Evolutionary conservation across 2,888 invertebrate species (phyloP).

Genomic region (Netelia fuscicornis): DNA sequence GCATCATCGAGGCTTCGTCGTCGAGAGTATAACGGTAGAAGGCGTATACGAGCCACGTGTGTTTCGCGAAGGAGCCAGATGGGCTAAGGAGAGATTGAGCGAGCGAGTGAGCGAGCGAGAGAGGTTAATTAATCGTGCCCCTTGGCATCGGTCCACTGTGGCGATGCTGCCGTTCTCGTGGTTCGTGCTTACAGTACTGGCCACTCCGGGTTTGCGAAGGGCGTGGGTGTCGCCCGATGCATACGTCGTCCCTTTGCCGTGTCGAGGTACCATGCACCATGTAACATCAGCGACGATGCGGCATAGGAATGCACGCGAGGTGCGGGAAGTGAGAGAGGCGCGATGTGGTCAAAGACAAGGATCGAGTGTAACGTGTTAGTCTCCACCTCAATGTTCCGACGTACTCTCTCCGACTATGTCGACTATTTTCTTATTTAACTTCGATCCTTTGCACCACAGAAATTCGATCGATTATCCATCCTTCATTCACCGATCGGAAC

Average conservation of each 20-base stretch:
- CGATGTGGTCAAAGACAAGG: constrained; percentile 61
- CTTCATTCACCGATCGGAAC: not conserved
- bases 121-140: constrained; percentile 80
- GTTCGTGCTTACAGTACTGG: constrained; percentile 42
- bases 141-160: constrained; percentile 78
- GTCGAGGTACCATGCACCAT: constrained; percentile 28
- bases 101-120: constrained; percentile 24
- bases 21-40: constrained; percentile 31
- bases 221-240: constrained; percentile 33
- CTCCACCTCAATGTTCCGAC: constrained; percentile 35
- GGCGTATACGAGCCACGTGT: constrained; percentile 32
- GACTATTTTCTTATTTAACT: not conserved
- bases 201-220: constrained; percentile 22
- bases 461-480: constrained; percentile 24
- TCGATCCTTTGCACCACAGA: not conserved
- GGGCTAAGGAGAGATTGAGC: constrained; percentile 46
- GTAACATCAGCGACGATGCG: constrained; percentile 31
- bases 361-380: constrained; percentile 54
- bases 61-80: constrained; percentile 68
- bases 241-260: constrained; percentile 54
- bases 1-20: constrained; percentile 41
- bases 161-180: constrained; percentile 48
- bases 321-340: constrained; percentile 34
- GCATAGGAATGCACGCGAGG: constrained; percentile 47
- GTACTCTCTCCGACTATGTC: constrained; percentile 5